Percentiles rank a stretch among this genome's conserved stretches.
Evolutionary conservation across 2,113 vertebrate species (phyloP).

Genomic region (Cephalopterus ornatus): DNA sequence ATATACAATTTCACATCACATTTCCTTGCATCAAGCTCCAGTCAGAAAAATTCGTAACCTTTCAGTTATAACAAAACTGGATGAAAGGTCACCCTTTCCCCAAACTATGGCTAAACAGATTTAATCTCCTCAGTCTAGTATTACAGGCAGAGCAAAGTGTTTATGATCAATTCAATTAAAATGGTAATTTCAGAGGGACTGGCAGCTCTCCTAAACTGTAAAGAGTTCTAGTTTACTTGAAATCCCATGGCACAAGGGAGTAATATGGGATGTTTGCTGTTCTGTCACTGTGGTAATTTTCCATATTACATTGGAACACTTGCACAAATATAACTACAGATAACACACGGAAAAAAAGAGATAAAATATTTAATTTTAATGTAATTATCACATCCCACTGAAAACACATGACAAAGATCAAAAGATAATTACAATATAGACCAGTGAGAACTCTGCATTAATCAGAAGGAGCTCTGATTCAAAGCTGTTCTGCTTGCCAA

Average conservation of each 20-base stretch:
- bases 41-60: neutral
- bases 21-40: neutral
- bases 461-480: neutral
- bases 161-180: slow-evolving; percentile 62
- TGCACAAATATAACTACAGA: neutral
- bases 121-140: slow-evolving; percentile 15
- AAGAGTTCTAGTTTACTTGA: slow-evolving; percentile 40
- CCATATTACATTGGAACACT: neutral
- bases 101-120: slow-evolving; percentile 26
- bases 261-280: neutral
- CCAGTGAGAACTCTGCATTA: neutral
- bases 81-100: slow-evolving; percentile 25
- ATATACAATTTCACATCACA: neutral
- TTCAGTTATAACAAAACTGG: neutral
- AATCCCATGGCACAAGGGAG: slow-evolving; percentile 20
- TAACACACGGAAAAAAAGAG: neutral
- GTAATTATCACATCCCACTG: neutral
- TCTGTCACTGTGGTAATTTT: slow-evolving; percentile 2
- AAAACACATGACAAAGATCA: neutral
- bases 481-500: neutral
- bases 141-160: slow-evolving; percentile 18
- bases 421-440: neutral
- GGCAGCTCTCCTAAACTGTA: slow-evolving; percentile 42
- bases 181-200: slow-evolving; percentile 50
- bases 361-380: slow-evolving; percentile 1